These are phyloP conservation scores for Datnioides undecimradiatus DNA, from an alignment of 2,113 vertebrate genomes.

Conservation along the genomic window DNA sequence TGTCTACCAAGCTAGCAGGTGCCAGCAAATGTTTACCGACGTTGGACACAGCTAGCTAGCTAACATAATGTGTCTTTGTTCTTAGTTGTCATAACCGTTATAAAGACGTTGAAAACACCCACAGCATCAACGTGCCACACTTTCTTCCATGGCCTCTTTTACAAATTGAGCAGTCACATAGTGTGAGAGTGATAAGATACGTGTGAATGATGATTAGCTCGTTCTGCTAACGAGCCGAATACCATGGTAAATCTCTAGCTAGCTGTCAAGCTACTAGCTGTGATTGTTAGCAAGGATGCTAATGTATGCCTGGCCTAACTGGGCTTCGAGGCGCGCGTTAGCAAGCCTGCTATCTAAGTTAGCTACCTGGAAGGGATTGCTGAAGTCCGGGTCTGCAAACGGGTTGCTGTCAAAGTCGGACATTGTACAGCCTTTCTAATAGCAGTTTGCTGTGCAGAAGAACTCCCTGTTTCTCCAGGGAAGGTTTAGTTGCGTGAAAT, in stretches of 20 bases:
- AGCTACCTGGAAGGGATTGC: slow-evolving; percentile 96
- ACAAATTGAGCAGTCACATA: background rate
- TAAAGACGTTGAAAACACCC: background rate
- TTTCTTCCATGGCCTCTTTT: background rate
- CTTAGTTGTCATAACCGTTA: background rate
- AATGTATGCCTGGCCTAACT: slow-evolving; percentile 38
- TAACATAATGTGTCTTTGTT: slow-evolving; percentile 58
- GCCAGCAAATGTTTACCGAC: slow-evolving; percentile 42
- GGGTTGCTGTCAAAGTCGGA: slow-evolving; percentile 98
- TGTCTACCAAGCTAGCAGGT: slow-evolving; percentile 1
- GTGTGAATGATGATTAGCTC: background rate
- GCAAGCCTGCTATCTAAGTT: slow-evolving; percentile 14
- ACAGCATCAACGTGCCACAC: background rate
- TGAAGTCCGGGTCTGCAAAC: slow-evolving; percentile 97
- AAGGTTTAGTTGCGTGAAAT: slow-evolving; percentile 31
- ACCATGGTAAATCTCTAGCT: slow-evolving; percentile 3
- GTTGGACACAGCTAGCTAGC: slow-evolving; percentile 15
- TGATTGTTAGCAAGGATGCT: slow-evolving; percentile 38
- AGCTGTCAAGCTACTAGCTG: slow-evolving; percentile 38
- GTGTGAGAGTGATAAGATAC: background rate
- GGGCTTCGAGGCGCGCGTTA: slow-evolving; percentile 19
- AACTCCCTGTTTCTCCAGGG: slow-evolving; percentile 51
- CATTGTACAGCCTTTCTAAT: slow-evolving; percentile 82
- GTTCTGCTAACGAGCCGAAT: background rate
- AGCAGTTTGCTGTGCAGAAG: slow-evolving; percentile 25